Base-by-base conservation (phyloP, 2,888 invertebrate species). In the Microplitis deprimator region DNA sequence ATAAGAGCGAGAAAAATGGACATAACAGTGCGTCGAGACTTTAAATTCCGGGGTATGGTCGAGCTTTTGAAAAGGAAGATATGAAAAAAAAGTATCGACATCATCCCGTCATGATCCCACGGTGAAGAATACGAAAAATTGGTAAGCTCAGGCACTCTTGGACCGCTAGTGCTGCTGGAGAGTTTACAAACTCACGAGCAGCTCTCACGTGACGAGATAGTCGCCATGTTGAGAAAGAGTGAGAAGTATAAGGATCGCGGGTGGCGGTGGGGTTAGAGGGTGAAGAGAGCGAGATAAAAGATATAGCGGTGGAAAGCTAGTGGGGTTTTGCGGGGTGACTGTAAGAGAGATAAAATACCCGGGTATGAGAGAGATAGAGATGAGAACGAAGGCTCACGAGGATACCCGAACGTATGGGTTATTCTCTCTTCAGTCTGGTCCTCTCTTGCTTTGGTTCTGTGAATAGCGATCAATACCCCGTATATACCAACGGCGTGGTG, bases 401-500 rank as follows among this genome's bases (percentile, higher is more conserved):
- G 82, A 83, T 80, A 81, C 81, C 85, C 88, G 88, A 86, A 82
- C 81, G 70, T 87, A 29, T 29, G 29, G 50, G 50, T 50, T 50
- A 88, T 88, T 88, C 76, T 80, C 77, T 79, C 29, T 29, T 29
- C 29, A 29, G 78, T 87, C 87, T 74, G 74, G 87, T 87, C 84
- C 84, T 85, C 79, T 76, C 77, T 79, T 79, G 78, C 77, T 13
- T 84, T 78, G 77, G 76, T 72, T 81, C 77, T 77, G 77, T 79
- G 84, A 84, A 85, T 83, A 80, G 84, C 88, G 89, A 88, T 88
- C 88, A 88, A 88, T 89, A 88, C 87, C 83, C 81, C 13, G 50
- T 50, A 50, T 50, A 50, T 20, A 64, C 62, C 20, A 4, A 64
- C 64, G 76, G 50, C 13, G 50, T 50, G 50, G 68, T 73, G 80